phyloP scores from a whole-genome alignment of 2,888 invertebrate genomes.

The Lithophane leautieri region DNA sequence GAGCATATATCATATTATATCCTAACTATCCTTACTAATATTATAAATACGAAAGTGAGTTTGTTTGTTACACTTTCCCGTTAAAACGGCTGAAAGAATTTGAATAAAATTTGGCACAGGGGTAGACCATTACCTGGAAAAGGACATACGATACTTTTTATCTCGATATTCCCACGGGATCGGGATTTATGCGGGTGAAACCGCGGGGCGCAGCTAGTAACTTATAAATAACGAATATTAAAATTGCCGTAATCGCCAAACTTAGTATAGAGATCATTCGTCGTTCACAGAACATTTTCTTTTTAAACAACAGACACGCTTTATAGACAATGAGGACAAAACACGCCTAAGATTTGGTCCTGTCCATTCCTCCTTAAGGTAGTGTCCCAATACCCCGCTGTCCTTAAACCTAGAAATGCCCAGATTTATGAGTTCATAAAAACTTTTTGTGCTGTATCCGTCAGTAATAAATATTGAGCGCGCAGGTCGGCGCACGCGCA shows the following conservation, averaged over 20 bases:
- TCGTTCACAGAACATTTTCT: neutral
- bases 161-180: too few species aligned
- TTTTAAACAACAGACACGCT: neutral
- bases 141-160: too few species aligned
- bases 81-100: too few species aligned
- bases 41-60: too few species aligned
- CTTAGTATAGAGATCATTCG: neutral
- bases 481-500: constrained; percentile 34
- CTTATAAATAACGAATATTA: neutral
- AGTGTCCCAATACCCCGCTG: constrained; percentile 11
- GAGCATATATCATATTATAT: too few species aligned
- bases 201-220: too few species aligned
- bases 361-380: neutral
- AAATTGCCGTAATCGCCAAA: neutral
- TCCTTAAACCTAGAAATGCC: constrained; percentile 52
- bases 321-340: neutral
- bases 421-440: constrained; percentile 54
- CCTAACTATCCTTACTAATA: too few species aligned
- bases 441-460: constrained; percentile 37
- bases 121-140: too few species aligned
- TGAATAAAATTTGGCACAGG: too few species aligned
- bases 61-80: too few species aligned
- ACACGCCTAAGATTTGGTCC: neutral
- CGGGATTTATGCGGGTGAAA: too few species aligned
- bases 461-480: constrained; percentile 51